Evolutionary conservation across 2,888 invertebrate species (phyloP).

Genomic region (Hecatera dysodea): DNA sequence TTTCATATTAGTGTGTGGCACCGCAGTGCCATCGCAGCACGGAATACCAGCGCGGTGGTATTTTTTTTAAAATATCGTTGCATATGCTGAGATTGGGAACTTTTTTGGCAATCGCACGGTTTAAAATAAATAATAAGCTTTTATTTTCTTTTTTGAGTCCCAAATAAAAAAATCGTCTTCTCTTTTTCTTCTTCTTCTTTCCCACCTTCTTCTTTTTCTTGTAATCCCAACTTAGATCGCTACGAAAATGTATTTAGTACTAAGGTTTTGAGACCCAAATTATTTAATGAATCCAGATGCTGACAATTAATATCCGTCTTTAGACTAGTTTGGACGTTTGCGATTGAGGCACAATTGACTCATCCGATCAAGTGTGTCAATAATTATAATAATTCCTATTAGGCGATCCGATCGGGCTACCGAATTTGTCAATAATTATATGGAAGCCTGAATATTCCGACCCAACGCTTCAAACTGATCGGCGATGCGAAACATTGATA

Average conservation of each 20-base stretch:
- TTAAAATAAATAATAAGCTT: too few relatives aligned
- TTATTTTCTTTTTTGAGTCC: too few relatives aligned
- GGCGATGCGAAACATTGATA: conserved; percentile 24
- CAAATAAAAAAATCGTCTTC: too few relatives aligned
- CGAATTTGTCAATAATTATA: conserved; percentile 61
- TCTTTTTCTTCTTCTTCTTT: too few relatives aligned
- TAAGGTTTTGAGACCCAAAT: background rate
- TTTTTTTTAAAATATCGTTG: too few relatives aligned
- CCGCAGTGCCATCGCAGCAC: too few relatives aligned
- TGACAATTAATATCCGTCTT: conserved; percentile 25
- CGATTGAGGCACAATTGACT: conserved; percentile 49
- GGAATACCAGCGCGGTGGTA: too few relatives aligned
- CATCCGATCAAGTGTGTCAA: conserved; percentile 48
- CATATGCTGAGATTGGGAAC: too few relatives aligned
- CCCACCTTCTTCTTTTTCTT: too few relatives aligned
- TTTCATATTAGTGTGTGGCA: too few relatives aligned
- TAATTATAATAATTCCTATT: conserved; percentile 55
- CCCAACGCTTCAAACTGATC: conserved; percentile 36
- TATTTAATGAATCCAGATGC: background rate
- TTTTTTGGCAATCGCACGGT: too few relatives aligned
- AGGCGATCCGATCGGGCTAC: conserved; percentile 33
- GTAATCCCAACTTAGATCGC: background rate
- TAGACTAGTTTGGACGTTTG: conserved; percentile 11
- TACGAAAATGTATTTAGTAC: too few relatives aligned
- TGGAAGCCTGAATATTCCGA: conserved; percentile 16